Evolutionary conservation across 2,888 invertebrate genomes (phyloP).

Genomic region (Hoplodrina ambigua): DNA sequence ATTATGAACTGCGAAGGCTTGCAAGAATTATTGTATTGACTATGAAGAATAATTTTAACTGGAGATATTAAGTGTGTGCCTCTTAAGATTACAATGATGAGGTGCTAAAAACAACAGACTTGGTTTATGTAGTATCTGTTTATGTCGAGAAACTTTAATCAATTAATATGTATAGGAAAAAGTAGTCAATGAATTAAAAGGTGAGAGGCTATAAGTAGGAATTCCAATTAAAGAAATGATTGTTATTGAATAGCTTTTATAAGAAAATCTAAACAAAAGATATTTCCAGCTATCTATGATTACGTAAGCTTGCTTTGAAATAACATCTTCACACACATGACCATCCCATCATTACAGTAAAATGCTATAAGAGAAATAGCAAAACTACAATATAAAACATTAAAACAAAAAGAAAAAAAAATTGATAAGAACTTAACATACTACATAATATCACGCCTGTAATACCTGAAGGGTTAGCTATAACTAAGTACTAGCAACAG

Average conservation of each 20-base stretch:
- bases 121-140: not conserved
- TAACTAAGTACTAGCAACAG: too few relatives aligned
- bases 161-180: not conserved
- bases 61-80: conserved; percentile 4
- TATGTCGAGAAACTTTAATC: not conserved
- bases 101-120: not conserved
- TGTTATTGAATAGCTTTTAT: not conserved
- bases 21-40: conserved; percentile 11
- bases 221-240: not conserved
- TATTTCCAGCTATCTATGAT: not conserved
- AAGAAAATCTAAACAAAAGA: not conserved
- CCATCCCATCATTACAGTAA: too few relatives aligned
- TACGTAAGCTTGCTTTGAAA: not conserved
- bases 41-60: conserved; percentile 16
- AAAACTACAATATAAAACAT: too few relatives aligned
- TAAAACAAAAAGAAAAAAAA: too few relatives aligned
- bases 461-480: too few relatives aligned
- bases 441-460: too few relatives aligned
- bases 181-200: not conserved
- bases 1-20: conserved; percentile 37
- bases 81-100: conserved; percentile 7
- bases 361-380: too few relatives aligned
- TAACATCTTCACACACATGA: not conserved
- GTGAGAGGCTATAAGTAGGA: not conserved
- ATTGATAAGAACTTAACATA: too few relatives aligned